These are phyloP conservation scores for Turritopsis rubra DNA, from an alignment of 30 jellyfish, hydroid and myxozoan genomes.

Conservation along the genomic window DNA sequence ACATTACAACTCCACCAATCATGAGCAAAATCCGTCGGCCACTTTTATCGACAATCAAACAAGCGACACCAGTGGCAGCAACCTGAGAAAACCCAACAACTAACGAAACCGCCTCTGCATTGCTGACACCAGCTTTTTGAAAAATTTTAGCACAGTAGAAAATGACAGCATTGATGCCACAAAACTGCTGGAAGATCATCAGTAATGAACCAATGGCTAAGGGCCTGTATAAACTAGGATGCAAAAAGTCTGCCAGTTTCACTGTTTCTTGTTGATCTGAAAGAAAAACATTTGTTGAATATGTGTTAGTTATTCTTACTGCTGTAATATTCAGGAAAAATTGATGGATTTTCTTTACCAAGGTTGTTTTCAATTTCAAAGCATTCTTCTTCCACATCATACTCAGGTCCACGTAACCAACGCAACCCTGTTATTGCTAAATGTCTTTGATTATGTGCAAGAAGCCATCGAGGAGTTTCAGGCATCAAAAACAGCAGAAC, in stretches of 20 bases:
- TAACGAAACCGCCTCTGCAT: constrained; percentile 51
- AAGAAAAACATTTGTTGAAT: neutral
- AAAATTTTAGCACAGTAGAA: constrained; percentile 67
- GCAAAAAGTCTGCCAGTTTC: constrained; percentile 49
- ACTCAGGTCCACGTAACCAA: constrained; percentile 77
- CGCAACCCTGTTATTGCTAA: constrained; percentile 51
- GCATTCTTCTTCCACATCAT: constrained; percentile 93
- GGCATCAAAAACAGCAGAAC: constrained; percentile 80
- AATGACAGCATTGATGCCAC: constrained; percentile 88
- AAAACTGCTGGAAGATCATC: constrained; percentile 92
- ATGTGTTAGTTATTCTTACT: no score
- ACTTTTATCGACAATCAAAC: constrained; percentile 81
- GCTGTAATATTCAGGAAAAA: no score
- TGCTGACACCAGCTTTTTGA: constrained; percentile 58
- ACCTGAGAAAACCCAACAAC: constrained; percentile 69
- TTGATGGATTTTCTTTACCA: no score
- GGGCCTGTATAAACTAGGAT: constrained; percentile 71
- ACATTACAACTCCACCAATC: constrained; percentile 87
- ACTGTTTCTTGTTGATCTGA: constrained; percentile 83
- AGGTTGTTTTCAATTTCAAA: constrained; percentile 85
- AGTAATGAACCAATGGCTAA: constrained; percentile 59
- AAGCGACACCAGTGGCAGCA: constrained; percentile 75
- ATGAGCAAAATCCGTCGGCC: constrained; percentile 82
- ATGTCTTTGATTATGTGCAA: constrained; percentile 71
- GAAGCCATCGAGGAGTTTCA: constrained; percentile 95